phyloP scores from a whole-genome alignment of 2,888 invertebrate species.

The Erpobdella octoculata region DNA sequence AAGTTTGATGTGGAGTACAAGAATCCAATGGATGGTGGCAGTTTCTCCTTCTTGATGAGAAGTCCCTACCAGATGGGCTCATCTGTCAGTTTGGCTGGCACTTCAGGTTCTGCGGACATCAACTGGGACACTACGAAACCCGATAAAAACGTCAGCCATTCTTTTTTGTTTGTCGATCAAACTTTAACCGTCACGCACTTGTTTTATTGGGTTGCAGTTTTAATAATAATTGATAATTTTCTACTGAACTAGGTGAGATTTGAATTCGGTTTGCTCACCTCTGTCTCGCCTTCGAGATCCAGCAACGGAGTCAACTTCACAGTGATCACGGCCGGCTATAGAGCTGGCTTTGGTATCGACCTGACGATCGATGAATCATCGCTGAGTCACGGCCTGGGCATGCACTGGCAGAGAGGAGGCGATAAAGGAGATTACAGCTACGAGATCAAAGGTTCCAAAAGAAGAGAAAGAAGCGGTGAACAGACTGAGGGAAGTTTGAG shows the following conservation, averaged over 20 bases:
- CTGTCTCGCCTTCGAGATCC: not conserved
- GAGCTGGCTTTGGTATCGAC: not conserved
- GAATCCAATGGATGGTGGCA: not conserved
- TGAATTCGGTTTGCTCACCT: not conserved
- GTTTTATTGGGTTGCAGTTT: no score
- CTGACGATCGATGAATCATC: constrained; percentile 14
- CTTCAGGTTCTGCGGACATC: constrained; percentile 32
- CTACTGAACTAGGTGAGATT: not conserved
- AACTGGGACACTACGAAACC: constrained; percentile 44
- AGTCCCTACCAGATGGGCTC: constrained; percentile 5
- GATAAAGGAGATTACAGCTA: constrained; percentile 36
- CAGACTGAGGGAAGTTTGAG: no score
- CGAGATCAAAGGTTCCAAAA: constrained; percentile 32
- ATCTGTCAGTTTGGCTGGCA: not conserved
- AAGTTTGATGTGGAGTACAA: not conserved
- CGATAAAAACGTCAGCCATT: constrained; percentile 33
- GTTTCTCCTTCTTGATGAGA: not conserved
- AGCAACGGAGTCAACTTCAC: not conserved
- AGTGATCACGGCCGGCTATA: not conserved
- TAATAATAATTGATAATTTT: no score
- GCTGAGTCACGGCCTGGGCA: constrained; percentile 27
- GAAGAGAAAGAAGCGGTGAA: no score
- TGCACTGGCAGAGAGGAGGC: constrained; percentile 34
- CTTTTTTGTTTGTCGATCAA: no score
- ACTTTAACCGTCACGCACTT: no score